Base-by-base conservation (phyloP, 2,797 vertebrate species). In the Hoplostethus atlanticus region DNA sequence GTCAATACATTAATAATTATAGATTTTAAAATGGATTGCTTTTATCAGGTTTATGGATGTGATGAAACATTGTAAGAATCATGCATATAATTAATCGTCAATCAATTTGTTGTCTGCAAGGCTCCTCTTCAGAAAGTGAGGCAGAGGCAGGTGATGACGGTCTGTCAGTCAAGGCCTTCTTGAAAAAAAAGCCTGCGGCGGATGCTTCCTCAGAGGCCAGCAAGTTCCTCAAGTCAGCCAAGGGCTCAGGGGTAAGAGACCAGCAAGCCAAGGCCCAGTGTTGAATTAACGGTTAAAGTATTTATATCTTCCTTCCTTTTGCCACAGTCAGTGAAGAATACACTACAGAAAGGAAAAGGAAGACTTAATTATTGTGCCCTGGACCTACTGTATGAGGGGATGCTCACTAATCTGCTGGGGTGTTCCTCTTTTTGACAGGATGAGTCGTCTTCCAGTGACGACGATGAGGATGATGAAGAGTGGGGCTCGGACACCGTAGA, bases 181-280 rank as follows among this genome's bases (percentile, higher is more conserved):
- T 98, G 51, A 98, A 97, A 93, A 98, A 97, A 80, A 96, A 96
- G 55, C 92, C 95, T 2, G 91, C 89, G 30, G 68, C 80, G 6
- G 95, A 96, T 46, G 85, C 87, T 1, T 34, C 78, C 0, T 92
- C 94, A 1, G 94, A 95, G 8, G 94, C 94, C 63, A 94, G 92
- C 85, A 95, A 96, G 86, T 96, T 96, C 89, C 92, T 96, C 28
- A 94, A 94, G 74, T 6, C 82, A 31, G 87, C 89, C 46, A 97
- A 96, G 79, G 96, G 92, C 28, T 90, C 94, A 6, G 95, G 89
- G 91, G 96, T 97, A 73, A 93, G 85, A 71, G 6, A 2, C 3
- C 15, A 30, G 0, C 28, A 0, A 8, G 15, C 3, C 3, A 1
- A 15, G 21, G 21, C 13, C n/a, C 46, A 47, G 12, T 47, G 4